Evolutionary conservation across 2,113 vertebrate genomes (phyloP).

Genomic region (Origma solitaria): DNA sequence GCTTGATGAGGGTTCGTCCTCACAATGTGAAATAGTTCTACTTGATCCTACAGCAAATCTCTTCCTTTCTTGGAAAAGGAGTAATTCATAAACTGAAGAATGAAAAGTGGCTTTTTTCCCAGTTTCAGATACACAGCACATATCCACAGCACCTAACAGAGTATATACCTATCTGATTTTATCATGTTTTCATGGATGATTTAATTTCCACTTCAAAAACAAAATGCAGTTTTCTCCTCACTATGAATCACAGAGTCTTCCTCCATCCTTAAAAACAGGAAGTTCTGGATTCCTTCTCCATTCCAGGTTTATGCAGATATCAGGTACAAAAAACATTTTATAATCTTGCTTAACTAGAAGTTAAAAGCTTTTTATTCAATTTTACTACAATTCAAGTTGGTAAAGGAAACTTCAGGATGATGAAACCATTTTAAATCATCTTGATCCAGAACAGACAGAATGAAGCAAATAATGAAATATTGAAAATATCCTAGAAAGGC

Average conservation of each 20-base stretch:
- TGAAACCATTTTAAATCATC: neutral
- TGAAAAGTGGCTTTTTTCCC: neutral
- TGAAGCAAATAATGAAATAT: neutral
- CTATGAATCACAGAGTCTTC: neutral
- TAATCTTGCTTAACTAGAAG: neutral
- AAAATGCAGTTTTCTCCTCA: neutral
- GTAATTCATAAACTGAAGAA: neutral
- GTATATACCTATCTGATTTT: neutral
- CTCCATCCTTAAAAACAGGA: neutral
- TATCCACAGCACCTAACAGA: neutral
- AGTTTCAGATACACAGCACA: neutral
- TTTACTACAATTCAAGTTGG: neutral
- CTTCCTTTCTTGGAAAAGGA: neutral
- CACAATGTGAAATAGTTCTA: neutral
- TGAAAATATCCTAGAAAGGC: neutral
- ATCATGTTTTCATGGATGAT: neutral
- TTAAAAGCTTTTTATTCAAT: neutral
- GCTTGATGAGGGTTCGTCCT: neutral
- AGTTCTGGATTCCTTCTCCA: neutral
- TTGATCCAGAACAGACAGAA: neutral
- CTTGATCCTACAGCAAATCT: neutral
- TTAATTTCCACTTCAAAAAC: neutral
- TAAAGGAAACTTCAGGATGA: neutral
- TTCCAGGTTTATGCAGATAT: neutral
- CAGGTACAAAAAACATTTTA: neutral